A percentile compares a stretch with the other conserved stretches of the same genome.
Evolutionary conservation across 1,140 invertebrate genomes (phyloP).

Genomic region (Aphelenchoides besseyi): DNA sequence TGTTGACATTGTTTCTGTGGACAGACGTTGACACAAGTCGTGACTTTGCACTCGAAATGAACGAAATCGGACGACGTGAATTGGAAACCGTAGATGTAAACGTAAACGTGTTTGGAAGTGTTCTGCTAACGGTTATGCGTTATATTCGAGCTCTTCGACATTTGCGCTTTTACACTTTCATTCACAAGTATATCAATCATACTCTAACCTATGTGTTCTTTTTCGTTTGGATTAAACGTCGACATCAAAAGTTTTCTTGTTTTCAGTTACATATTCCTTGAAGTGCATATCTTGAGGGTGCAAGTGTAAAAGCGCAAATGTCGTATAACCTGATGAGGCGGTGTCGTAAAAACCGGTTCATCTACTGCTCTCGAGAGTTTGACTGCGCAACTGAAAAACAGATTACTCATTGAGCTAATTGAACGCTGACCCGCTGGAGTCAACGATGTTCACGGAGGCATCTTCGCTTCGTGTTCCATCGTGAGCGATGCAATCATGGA

Average conservation of each 20-base stretch:
- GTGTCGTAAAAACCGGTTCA: conserved; percentile 27
- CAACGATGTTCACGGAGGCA: conserved; percentile 29
- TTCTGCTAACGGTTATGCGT: too few species aligned
- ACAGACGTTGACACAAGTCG: conserved; percentile 25
- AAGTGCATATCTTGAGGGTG: too few species aligned
- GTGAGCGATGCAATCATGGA: conserved; percentile 37
- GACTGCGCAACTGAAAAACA: conserved; percentile 29
- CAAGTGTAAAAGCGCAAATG: too few species aligned
- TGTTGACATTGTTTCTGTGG: conserved; percentile 5
- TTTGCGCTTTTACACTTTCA: too few species aligned
- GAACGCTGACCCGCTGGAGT: conserved; percentile 34
- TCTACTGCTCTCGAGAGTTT: conserved; percentile 29
- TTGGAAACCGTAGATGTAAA: conserved; percentile 36
- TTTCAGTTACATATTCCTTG: too few species aligned
- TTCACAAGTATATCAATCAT: too few species aligned
- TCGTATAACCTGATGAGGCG: too few species aligned
- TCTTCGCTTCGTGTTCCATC: conserved; percentile 28
- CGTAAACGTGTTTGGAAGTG: conserved; percentile 34
- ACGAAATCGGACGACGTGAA: conserved; percentile 34
- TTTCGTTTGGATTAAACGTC: too few species aligned
- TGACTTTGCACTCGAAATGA: conserved; percentile 43
- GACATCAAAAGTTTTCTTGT: too few species aligned
- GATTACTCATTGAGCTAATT: conserved; percentile 14
- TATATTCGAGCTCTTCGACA: too few species aligned
- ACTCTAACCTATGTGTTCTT: too few species aligned